Conservation (phyloP, 2,113 vertebrate species). For the Apeltes quadracus region DNA sequence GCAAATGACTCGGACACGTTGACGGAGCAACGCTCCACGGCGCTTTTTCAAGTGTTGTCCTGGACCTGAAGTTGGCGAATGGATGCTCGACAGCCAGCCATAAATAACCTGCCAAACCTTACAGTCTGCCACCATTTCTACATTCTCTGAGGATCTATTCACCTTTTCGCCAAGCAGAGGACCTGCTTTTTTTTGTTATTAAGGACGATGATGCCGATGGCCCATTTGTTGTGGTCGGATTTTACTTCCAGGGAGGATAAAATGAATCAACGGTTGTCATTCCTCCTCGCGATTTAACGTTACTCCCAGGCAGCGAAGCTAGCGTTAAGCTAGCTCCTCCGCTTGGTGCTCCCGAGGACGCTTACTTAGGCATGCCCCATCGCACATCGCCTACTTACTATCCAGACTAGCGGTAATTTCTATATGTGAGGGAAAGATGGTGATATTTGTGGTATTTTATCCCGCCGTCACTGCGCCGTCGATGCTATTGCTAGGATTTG, state of each 20-base stretch:
- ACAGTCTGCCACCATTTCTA: constrained; percentile 36
- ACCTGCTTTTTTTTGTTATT: neutral
- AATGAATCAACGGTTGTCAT: constrained; percentile 79
- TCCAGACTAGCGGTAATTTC: constrained; percentile 55
- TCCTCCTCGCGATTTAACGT: constrained; percentile 76
- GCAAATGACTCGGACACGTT: constrained; percentile 67
- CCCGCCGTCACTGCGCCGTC: constrained; percentile 85
- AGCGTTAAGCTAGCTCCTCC: constrained; percentile 66
- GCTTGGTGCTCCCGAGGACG: constrained; percentile 54
- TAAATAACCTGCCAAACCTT: constrained; percentile 69
- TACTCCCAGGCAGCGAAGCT: constrained; percentile 62
- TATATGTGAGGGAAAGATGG: constrained; percentile 75
- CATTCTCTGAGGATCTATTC: constrained; percentile 62
- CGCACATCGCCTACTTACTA: constrained; percentile 47
- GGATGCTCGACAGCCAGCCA: constrained; percentile 78
- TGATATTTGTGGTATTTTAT: constrained; percentile 82
- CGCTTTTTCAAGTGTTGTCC: constrained; percentile 76
- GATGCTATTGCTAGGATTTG: constrained; percentile 88
- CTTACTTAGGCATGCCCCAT: constrained; percentile 68
- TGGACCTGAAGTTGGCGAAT: constrained; percentile 78
- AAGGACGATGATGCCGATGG: constrained; percentile 69
- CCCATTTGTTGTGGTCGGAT: constrained; percentile 78
- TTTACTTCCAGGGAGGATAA: constrained; percentile 82
- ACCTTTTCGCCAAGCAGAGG: neutral
- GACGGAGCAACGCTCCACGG: constrained; percentile 70